Base-by-base conservation (phyloP, 2,113 vertebrate genomes). In the Oncorhynchus mykiss region DNA sequence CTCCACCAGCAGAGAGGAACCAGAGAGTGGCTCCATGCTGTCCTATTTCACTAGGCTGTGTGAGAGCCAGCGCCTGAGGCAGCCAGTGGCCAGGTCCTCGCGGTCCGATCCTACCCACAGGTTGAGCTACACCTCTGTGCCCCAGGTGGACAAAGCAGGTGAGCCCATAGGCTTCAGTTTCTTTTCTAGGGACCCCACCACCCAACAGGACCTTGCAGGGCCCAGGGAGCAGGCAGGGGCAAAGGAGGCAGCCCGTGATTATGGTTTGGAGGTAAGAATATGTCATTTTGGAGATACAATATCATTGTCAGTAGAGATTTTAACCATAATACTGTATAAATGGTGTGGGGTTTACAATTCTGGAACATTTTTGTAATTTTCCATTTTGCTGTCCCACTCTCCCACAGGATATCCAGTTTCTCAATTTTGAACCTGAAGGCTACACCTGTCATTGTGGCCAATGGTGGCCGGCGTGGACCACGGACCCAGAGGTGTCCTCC, bases 1-100 rank as follows among this genome's bases (percentile, higher is more conserved):
- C 31, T 60, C 60, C 60, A 5, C 14, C 12, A 29, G 16, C 18
- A 13, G 65, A 12, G n/a, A 49, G 13, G 73, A 24, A 31, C 25
- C 62, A 62, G n/a, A 45, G 39, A 66, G 39, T 25, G 27, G 71
- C 22, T 67, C 64, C 1, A 22, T 72, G 51, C 12, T 22, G 16
- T 67, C 76, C 9, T 39, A 24, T 18, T 59, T 72, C n/a, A 72
- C 60, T 48, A 65, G 49, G 60, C 18, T 60, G 39, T 27, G 73
- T 14, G 72, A 25, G 11, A 25, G 9, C 18, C 27, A 69, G 31
- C 22, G 24, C 34, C 5, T 25, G 9, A 22, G n/a, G 59, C 54
- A 54, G 59, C 67, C 29, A 3, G 34, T 29, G 27, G 73, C 65
- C 16, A 59, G 16, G 2, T 31, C 67, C 7, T 69, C 67, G 2